Base-by-base conservation (phyloP, 2,797 vertebrate species). In the Rhabdomys pumilio region DNA sequence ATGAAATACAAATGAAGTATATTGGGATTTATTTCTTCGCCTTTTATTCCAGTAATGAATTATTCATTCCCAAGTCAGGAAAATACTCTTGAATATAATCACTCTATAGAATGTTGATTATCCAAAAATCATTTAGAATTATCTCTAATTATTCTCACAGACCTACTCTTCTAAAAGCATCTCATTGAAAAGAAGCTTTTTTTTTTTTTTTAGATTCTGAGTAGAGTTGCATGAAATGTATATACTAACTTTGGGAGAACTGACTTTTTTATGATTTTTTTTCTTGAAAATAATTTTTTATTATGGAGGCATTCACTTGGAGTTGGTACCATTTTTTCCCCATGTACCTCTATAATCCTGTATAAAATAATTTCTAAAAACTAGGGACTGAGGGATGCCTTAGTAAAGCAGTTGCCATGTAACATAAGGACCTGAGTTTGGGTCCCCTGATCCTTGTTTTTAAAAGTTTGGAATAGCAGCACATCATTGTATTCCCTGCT, bases 261-360 rank as follows among this genome's bases (percentile, higher is more conserved):
- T 89, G 83, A 50, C 14, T 91, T 92, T 92, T 26, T 57, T 34
- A 90, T 44, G 17, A 20, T 4, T 41, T 92, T 91, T 92, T 93
- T 90, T 73, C 67, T 96, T 95, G 72, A 93, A 95, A 96, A n/a
- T n/a, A n/a, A n/a, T n/a, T 85, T 94, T 96, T 84, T 53, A 89
- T 85, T 47, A 77, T 53, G 14, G 29, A 95, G 5, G 26, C 41
- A 11, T 89, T 95, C 55, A 79, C 72, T 41, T 89, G 55, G 92
- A 89, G 55, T 69, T 93, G 76, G 24, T 73, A 53, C 72, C 2
- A 6, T 89, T 94, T 91, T 65, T 38, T 96, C n/a, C n/a, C n/a
- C 34, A 20, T 6, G 0, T 17, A 89, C 50, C 5, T 76, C 63
- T 67, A 77, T 67, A 93, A 80, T 89, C 5, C 59, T 50, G 1